Conservation (phyloP, 2,797 vertebrate species). For the Clarias laeviceps region DNA sequence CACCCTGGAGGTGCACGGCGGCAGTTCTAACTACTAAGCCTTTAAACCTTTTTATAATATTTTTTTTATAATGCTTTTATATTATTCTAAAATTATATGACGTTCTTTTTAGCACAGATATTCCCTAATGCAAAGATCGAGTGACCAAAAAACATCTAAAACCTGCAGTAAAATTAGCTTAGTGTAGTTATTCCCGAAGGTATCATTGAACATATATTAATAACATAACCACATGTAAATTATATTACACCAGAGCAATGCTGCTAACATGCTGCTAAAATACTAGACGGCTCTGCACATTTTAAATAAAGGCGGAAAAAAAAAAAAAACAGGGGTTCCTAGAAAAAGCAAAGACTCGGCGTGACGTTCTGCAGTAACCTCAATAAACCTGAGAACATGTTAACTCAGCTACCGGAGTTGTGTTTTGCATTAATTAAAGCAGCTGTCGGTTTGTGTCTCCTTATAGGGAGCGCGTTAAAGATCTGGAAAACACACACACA, state of each 20-base stretch:
- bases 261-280: background rate
- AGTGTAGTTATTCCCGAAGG: background rate
- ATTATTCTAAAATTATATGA: background rate
- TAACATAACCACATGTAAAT: background rate
- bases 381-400: background rate
- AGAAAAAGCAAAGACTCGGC: background rate
- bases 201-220: background rate
- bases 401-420: background rate
- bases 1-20: too few species aligned
- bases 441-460: conserved; percentile 1
- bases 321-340: background rate
- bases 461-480: background rate
- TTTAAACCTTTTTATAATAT: too few species aligned
- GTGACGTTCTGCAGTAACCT: background rate
- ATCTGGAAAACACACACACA: conserved; percentile 35
- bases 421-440: background rate
- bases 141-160: background rate
- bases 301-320: background rate
- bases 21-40: too few species aligned
- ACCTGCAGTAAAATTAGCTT: background rate
- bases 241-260: background rate
- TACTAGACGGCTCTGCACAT: background rate
- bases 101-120: background rate
- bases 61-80: too few species aligned
- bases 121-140: background rate